Percentiles rank a stretch among this genome's conserved stretches.
Conservation (phyloP, 2,113 vertebrate species). For the Toxotes jaculatrix region DNA sequence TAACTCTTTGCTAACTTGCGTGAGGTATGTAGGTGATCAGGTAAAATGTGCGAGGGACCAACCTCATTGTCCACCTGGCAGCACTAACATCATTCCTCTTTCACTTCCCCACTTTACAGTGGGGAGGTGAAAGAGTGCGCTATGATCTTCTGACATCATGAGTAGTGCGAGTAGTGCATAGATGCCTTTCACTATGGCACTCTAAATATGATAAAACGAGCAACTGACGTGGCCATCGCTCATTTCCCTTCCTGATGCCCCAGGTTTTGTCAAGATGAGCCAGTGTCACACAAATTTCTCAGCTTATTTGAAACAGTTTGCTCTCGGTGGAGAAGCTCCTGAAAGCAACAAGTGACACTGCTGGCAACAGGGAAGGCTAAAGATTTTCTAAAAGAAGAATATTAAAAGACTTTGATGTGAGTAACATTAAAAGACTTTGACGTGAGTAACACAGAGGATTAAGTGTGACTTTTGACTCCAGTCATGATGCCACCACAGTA, state of each 20-base stretch:
- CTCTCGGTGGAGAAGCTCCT: not conserved
- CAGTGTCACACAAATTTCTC: not conserved
- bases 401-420: no score
- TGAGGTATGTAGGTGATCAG: not conserved
- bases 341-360: slow-evolving; percentile 5
- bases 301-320: not conserved
- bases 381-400: not conserved
- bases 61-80: not conserved
- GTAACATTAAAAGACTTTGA: not conserved
- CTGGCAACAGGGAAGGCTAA: not conserved
- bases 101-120: not conserved
- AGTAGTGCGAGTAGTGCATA: not conserved
- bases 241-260: not conserved
- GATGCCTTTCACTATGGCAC: not conserved
- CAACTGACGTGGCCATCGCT: not conserved
- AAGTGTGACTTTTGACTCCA: slow-evolving; percentile 43
- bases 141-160: not conserved
- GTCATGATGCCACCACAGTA: slow-evolving; percentile 28
- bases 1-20: not conserved
- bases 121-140: not conserved
- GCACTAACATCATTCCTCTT: not conserved
- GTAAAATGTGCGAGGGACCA: not conserved
- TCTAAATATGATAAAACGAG: not conserved
- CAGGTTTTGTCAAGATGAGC: not conserved
- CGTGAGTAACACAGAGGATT: slow-evolving; percentile 25